Evolutionary conservation across 2,888 invertebrate genomes (phyloP).

Genomic region (Cryptus armator): DNA sequence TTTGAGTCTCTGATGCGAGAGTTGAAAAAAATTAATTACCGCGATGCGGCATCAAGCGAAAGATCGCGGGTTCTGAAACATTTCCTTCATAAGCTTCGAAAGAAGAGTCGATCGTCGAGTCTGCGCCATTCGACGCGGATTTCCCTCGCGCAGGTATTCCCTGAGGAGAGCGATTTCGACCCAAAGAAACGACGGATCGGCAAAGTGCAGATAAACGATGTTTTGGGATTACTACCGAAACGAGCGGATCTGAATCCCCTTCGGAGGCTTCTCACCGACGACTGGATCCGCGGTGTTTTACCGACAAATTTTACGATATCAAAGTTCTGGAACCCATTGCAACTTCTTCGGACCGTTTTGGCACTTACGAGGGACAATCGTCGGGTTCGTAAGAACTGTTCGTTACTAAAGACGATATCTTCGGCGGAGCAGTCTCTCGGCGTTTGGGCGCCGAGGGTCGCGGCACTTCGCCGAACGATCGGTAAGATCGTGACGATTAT

Average conservation of each 20-base stretch:
- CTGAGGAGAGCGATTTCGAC: constrained; percentile 31
- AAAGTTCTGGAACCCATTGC: neutral
- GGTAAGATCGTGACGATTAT: no score
- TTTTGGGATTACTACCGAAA: neutral
- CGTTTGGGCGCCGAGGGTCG: neutral
- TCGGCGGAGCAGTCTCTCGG: neutral
- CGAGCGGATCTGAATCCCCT: neutral
- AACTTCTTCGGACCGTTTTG: constrained; percentile 5
- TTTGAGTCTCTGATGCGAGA: constrained; percentile 47
- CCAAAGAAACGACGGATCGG: neutral
- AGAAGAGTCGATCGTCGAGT: neutral
- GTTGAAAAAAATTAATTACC: neutral
- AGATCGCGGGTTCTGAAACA: neutral
- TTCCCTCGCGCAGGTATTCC: neutral
- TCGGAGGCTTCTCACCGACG: neutral
- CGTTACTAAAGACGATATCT: neutral
- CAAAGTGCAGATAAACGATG: neutral
- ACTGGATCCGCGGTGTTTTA: neutral
- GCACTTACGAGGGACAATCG: neutral
- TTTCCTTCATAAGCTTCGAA: neutral
- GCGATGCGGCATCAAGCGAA: neutral
- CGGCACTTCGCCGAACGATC: neutral
- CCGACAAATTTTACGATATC: neutral
- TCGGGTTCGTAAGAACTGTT: neutral
- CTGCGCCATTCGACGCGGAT: neutral